Conservation (phyloP, 2,113 vertebrate species). For the zebrafish (Danio rerio) region DNA sequence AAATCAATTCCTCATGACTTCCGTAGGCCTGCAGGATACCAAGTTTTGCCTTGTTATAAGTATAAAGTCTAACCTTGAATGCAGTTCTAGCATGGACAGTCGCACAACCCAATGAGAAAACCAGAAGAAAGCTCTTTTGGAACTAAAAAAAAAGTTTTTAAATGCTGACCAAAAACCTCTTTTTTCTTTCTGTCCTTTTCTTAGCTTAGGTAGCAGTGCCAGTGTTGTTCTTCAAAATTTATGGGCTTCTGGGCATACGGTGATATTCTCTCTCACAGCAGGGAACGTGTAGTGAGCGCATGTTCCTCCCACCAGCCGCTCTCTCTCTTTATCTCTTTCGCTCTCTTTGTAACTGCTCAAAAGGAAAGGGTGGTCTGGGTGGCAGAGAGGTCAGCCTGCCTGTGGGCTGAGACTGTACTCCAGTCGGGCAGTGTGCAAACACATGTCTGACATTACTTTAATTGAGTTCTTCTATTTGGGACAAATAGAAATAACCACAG, state of each 20-base stretch:
- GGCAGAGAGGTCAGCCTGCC: slow-evolving; percentile 66
- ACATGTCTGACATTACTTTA: slow-evolving; percentile 13
- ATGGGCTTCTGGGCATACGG: slow-evolving; percentile 8
- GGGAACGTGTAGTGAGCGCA: slow-evolving; percentile 34
- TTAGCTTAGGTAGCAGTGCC: background rate
- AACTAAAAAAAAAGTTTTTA: background rate
- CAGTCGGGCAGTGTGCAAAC: slow-evolving; percentile 54
- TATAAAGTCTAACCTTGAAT: background rate
- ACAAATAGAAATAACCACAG: background rate
- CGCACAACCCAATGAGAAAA: background rate
- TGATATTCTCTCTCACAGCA: slow-evolving; percentile 22
- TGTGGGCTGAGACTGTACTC: slow-evolving; percentile 64
- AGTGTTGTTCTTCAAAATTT: slow-evolving; percentile 15
- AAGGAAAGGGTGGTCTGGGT: slow-evolving; percentile 36
- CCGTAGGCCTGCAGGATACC: background rate
- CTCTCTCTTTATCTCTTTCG: slow-evolving; percentile 28
- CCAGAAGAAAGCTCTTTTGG: background rate
- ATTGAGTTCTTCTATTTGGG: background rate
- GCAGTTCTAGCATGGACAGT: background rate
- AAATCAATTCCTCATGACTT: background rate
- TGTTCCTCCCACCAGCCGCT: slow-evolving; percentile 35
- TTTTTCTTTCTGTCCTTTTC: background rate
- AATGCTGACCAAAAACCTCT: background rate
- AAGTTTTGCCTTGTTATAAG: background rate
- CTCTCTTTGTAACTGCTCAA: slow-evolving; percentile 52